Evolutionary conservation across 2,888 invertebrate species (phyloP).

Genomic region (Isoperla grammatica): DNA sequence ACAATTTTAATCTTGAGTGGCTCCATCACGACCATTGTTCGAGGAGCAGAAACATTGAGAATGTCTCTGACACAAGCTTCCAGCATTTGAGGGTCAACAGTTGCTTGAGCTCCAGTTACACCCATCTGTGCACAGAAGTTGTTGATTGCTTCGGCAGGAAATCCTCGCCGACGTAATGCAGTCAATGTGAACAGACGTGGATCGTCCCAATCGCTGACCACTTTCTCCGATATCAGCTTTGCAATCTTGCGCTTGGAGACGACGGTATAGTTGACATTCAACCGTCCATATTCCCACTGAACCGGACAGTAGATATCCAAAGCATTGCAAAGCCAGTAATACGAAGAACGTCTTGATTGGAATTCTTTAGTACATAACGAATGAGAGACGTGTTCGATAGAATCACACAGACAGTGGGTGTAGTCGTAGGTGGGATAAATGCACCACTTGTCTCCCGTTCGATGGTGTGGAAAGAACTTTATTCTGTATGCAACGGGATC

Average conservation of each 20-base stretch:
- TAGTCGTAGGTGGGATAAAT: constrained; percentile 99
- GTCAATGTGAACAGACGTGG: constrained; percentile 95
- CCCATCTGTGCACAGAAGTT: constrained; percentile 88
- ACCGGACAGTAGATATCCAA: constrained; percentile 97
- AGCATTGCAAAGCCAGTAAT: constrained; percentile 99
- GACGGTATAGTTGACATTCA: constrained; percentile 95
- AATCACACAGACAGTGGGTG: constrained; percentile 98
- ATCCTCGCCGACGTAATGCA: constrained; percentile 88
- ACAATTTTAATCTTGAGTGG: constrained; percentile 79
- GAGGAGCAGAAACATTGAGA: constrained; percentile 79
- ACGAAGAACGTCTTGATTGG: constrained; percentile 84
- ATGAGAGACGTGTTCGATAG: constrained; percentile 96
- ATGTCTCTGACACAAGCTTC: constrained; percentile 90
- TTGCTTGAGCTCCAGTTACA: constrained; percentile 82
- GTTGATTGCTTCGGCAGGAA: constrained; percentile 89
- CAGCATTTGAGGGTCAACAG: constrained; percentile 85
- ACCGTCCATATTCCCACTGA: constrained; percentile 97
- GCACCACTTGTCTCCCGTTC: constrained; percentile 93
- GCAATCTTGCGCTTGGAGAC: constrained; percentile 98
- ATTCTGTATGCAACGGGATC: constrained; percentile 99
- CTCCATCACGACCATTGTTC: constrained; percentile 90
- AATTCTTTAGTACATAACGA: constrained; percentile 99
- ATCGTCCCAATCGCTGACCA: constrained; percentile 95
- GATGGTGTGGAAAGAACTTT: constrained; percentile 91
- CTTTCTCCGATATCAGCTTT: constrained; percentile 81